Evolutionary conservation across 2,888 invertebrate genomes (phyloP), one percentile per base, ranked within the genome.

Genomic region (Melanostoma mellinum): DNA sequence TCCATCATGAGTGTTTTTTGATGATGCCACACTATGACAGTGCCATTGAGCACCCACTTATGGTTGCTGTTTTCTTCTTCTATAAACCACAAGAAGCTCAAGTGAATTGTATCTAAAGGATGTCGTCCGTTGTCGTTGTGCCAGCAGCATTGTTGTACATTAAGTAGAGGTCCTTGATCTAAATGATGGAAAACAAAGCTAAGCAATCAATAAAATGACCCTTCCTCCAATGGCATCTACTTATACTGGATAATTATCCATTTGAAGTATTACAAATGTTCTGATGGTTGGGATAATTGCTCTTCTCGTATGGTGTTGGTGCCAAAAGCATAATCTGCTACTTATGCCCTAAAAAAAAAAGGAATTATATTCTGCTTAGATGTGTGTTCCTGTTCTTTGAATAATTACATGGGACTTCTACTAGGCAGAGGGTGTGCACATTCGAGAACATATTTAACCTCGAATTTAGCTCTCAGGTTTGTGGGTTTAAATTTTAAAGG

Each of bases 361-460:
- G 1, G 20, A 20, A 20, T 20, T 44, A 36, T 30, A 35, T 35
- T 10, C 6, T 3, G 42, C 1, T 36, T 32, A 32, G 4, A 67
- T 71, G 30, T 65, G 67, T 69, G 67, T 48, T 52, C 32, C 48
- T 53, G 55, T 67, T 81, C 72, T 72, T 67, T 72, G 55, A 81
- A 76, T 76, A 81, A 81, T 81, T 72, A 76, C 55, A 67, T 48
- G 42, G 67, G 42, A 50, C 61, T 52, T 56, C 67, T 56, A 36
- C 20, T 48, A n/a, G 36, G 20, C 48, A 8, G 40, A 53, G 68
- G 55, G 61, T 61, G 61, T 52, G 68, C 50, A 40, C 73, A 77
- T 73, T 73, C 55, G 56, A 67, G 68, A 82, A 77, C 82, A 77
- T 73, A 82, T 82, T 82, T 82, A 82, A 72, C 77, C 72, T 52